Evolutionary conservation across 53 echinoderm and acorn worm species (phyloP).

Genomic region (Zoroaster sp.): DNA sequence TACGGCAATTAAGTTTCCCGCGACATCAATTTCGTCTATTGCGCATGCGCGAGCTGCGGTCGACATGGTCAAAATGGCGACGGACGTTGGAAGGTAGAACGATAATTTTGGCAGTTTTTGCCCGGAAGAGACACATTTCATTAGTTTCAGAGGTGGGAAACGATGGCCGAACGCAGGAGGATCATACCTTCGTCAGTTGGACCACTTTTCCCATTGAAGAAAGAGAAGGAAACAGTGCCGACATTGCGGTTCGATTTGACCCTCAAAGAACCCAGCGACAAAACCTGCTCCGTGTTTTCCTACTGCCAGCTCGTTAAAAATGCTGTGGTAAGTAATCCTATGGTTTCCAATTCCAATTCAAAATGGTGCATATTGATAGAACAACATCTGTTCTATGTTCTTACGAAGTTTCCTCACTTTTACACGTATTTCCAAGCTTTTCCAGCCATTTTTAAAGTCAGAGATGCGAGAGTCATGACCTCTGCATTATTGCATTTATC

Average conservation of each 20-base stretch:
- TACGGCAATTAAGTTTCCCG: slow-evolving; percentile 62
- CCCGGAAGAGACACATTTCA: slow-evolving; percentile 19
- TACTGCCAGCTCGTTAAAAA: slow-evolving; percentile 92
- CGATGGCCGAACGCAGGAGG: slow-evolving; percentile 99
- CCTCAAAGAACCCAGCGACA: slow-evolving; percentile 90
- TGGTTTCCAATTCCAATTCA: slow-evolving; percentile 54
- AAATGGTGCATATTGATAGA: slow-evolving; percentile 68
- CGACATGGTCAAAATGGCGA: slow-evolving; percentile 59
- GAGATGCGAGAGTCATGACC: slow-evolving; percentile 9
- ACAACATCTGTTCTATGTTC: slow-evolving; percentile 68
- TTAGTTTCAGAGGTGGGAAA: slow-evolving; percentile 4
- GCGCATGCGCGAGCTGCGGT: slow-evolving; percentile 74
- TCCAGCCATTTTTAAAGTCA: neutral
- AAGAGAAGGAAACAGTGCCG: slow-evolving; percentile 77
- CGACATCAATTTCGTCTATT: slow-evolving; percentile 10
- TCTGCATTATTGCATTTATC: neutral
- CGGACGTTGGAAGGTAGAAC: slow-evolving; percentile 42
- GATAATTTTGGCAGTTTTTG: slow-evolving; percentile 67
- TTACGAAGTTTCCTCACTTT: slow-evolving; percentile 59
- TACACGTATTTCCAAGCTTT: slow-evolving; percentile 41
- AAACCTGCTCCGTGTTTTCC: slow-evolving; percentile 90
- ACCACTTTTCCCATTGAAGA: slow-evolving; percentile 78
- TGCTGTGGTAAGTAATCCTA: slow-evolving; percentile 87
- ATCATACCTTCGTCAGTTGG: slow-evolving; percentile 98
- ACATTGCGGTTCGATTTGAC: slow-evolving; percentile 80